Percentiles rank a stretch among this genome's conserved stretches.
Evolutionary conservation across 1,140 invertebrate species (phyloP).

Genomic region (Eriosoma lanigerum): DNA sequence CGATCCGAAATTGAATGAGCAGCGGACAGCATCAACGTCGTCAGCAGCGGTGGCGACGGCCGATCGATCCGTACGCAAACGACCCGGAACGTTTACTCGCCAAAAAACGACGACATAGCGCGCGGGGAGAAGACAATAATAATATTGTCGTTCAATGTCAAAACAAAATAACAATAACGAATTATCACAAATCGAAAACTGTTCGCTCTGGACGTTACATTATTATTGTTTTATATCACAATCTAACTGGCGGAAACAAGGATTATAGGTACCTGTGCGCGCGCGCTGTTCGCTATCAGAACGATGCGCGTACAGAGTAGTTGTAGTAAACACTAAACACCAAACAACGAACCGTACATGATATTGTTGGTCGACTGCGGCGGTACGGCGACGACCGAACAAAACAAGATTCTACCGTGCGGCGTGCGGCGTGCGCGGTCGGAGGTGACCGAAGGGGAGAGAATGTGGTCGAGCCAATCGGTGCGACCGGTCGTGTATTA

Average conservation of each 20-base stretch:
- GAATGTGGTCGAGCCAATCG: conserved; percentile 39
- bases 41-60: background rate
- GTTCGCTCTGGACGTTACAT: no score
- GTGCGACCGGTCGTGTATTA: conserved; percentile 9
- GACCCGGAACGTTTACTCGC: background rate
- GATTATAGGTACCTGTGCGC: no score
- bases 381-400: background rate
- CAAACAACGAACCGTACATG: no score
- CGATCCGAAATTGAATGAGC: background rate
- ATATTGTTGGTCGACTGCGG: background rate
- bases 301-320: background rate
- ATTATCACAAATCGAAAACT: no score
- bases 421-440: background rate
- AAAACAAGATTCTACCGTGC: background rate
- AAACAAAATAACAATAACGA: background rate
- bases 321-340: background rate
- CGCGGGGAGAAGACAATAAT: background rate
- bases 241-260: no score
- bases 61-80: conserved; percentile 9
- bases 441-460: background rate
- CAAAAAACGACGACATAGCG: background rate
- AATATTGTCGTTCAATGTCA: background rate
- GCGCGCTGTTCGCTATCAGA: background rate
- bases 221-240: no score
- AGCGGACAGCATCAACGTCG: conserved; percentile 1